phyloP scores from a whole-genome alignment of 2,888 invertebrate species.

The Metalampra italica region DNA sequence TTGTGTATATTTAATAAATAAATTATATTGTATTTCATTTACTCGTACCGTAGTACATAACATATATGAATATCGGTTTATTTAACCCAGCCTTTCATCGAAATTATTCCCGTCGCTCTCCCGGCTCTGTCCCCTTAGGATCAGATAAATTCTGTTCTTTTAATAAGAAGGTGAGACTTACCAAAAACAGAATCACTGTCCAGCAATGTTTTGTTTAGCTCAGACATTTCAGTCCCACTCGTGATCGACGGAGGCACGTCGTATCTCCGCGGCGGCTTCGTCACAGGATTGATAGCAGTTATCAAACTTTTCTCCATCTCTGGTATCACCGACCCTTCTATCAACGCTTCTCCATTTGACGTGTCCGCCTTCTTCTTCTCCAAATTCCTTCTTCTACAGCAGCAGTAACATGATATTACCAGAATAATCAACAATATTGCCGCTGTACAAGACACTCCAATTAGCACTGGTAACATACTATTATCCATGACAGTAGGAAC shows the following conservation, averaged over 20 bases:
- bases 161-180: constrained; percentile 55
- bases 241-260: constrained; percentile 85
- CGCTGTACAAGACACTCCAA: constrained; percentile 67
- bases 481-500: constrained; percentile 76
- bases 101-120: too few relatives aligned
- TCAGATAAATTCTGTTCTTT: too few relatives aligned
- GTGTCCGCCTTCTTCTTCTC: constrained; percentile 79
- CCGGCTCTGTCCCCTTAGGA: too few relatives aligned
- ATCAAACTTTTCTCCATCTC: constrained; percentile 92
- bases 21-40: too few relatives aligned
- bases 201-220: constrained; percentile 88
- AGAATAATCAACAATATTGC: constrained; percentile 72
- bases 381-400: constrained; percentile 72
- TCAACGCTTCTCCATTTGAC: constrained; percentile 82
- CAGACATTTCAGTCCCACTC: constrained; percentile 88
- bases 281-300: constrained; percentile 90
- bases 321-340: constrained; percentile 86
- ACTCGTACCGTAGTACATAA: too few relatives aligned
- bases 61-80: too few relatives aligned
- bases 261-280: constrained; percentile 88
- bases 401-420: constrained; percentile 77
- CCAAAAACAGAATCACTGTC: constrained; percentile 89
- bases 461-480: constrained; percentile 74
- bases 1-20: too few relatives aligned
- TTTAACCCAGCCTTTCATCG: too few relatives aligned